Base-by-base conservation (phyloP, 2,113 vertebrate genomes). In the Pipra filicauda region DNA sequence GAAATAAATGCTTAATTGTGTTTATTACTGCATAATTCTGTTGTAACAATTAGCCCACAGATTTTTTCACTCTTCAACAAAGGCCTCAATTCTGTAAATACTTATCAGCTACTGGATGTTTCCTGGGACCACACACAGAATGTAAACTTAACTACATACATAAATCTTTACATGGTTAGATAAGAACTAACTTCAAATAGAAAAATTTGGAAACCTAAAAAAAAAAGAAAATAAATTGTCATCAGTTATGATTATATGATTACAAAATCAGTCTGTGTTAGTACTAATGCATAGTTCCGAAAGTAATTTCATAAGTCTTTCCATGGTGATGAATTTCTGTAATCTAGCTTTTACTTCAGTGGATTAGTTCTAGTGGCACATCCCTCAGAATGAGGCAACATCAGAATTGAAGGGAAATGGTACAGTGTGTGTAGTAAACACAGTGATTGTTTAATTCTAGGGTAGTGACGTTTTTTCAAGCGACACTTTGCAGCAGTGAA, bases 31-130 rank as follows among this genome's bases (percentile, higher is more conserved):
- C 7, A 18, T 76, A 92, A 93, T 77, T 94, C 18, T 92, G 55
- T 79, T 88, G 75, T 88, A 95, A 55, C 72, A 96, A 93, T 93
- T 95, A 95, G 85, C 72, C 30, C 51, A 77, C 59, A 64, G 7
- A 58, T 31, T 77, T 93, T 93, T 94, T 79, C 55, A 69, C 11
- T 80, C 46, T 88, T 74, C n/a, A 73, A 51, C 79, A 91, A 91
- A 94, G 55, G 27, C 26, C 13, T 4, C 30, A 27, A 3, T 59
- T 67, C 55, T 88, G 44, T 41, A 94, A 86, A 77, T 54, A 51
- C 20, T 49, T 35, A 33, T 46, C 57, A 82, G 41, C 31, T 86
- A 28, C 71, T 91, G 59, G 11, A 51, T 62, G 3, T 86, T 94
- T 91, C 65, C 30, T 55, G 35, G 46, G 72, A 84, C 69, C 66